Evolutionary conservation across 2,113 vertebrate species (phyloP).

Genomic region (Desmodus rotundus): DNA sequence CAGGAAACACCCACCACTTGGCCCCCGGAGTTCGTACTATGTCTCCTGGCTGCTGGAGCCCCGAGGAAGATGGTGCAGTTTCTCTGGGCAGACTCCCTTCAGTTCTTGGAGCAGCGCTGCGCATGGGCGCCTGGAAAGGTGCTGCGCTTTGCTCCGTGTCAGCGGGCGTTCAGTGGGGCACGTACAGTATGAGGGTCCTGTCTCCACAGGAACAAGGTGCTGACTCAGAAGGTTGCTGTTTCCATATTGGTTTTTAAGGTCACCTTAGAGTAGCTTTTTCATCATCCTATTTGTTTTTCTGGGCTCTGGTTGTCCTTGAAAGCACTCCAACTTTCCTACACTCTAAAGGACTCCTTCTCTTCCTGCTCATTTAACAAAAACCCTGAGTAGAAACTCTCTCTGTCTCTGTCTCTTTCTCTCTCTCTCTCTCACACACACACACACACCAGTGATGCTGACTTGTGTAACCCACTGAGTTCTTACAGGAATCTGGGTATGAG

Average conservation of each 20-base stretch:
- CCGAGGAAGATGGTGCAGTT: neutral
- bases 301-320: neutral
- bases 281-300: neutral
- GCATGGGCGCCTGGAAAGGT: neutral
- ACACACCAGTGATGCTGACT: neutral
- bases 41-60: neutral
- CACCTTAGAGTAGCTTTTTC: neutral
- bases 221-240: neutral
- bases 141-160: neutral
- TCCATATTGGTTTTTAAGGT: neutral
- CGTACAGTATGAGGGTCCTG: neutral
- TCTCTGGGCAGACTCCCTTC: neutral
- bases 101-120: neutral
- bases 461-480: neutral
- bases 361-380: neutral
- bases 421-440: neutral
- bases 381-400: neutral
- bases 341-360: neutral
- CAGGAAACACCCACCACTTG: neutral
- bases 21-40: neutral
- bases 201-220: neutral
- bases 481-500: neutral
- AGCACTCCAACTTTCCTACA: neutral
- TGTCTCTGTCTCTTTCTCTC: neutral
- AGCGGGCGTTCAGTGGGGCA: neutral